phyloP scores from a whole-genome alignment of 2,888 invertebrate species.

The Zeuzera pyrina region DNA sequence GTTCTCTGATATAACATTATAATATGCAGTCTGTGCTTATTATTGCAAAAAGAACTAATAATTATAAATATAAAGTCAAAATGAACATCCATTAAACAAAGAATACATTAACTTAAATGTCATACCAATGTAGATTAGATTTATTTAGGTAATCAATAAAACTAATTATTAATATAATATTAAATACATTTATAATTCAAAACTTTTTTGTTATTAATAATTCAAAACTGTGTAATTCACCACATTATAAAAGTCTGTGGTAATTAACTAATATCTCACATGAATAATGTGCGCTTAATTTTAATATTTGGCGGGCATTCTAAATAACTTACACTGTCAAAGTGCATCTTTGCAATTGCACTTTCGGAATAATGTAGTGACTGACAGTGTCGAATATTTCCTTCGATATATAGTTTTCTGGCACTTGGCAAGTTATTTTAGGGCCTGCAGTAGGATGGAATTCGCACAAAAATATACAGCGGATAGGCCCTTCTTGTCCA shows the following conservation, averaged over 20 bases:
- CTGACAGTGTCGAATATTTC: constrained; percentile 87
- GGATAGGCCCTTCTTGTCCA: constrained; percentile 79
- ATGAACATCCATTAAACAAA: background rate
- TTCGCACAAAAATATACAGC: constrained; percentile 85
- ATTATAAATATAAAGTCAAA: no score
- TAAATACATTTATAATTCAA: no score
- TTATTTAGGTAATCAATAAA: background rate
- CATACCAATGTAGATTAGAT: background rate
- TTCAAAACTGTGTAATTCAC: background rate
- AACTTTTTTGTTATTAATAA: no score
- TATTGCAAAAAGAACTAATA: no score
- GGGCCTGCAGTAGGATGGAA: constrained; percentile 84
- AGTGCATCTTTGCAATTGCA: constrained; percentile 82
- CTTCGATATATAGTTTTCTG: constrained; percentile 84
- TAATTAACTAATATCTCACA: background rate
- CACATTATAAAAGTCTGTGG: background rate
- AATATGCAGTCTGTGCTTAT: no score
- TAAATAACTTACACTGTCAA: constrained; percentile 81
- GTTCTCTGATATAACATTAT: no score
- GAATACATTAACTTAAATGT: background rate
- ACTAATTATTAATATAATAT: no score
- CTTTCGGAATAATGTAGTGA: constrained; percentile 88
- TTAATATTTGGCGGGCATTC: background rate
- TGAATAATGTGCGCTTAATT: no score
- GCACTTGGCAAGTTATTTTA: constrained; percentile 86